Percentiles rank a stretch among this genome's conserved stretches.
These are phyloP conservation scores for Neodiprion virginianus DNA, from an alignment of 1,140 invertebrate genomes.

Conservation along the genomic window DNA sequence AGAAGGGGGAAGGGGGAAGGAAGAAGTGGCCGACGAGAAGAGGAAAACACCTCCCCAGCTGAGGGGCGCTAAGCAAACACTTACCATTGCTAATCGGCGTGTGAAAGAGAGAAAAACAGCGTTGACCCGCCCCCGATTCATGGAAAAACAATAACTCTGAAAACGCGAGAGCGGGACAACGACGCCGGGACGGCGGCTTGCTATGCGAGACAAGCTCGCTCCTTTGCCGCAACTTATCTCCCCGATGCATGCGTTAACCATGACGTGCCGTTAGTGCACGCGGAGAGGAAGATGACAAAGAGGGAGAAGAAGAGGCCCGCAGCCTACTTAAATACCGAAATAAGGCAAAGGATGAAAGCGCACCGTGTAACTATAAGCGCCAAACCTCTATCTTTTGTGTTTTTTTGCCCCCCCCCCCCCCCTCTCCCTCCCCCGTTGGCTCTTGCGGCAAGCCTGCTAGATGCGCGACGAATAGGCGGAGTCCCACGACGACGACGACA, in stretches of 20 bases:
- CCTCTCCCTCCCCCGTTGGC: too few relatives aligned
- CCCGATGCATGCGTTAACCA: background rate
- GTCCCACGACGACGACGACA: too few relatives aligned
- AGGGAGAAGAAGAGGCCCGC: background rate
- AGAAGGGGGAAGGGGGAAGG: background rate
- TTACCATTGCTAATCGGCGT: conserved; percentile 39
- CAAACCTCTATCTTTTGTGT: background rate
- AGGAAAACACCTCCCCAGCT: conserved; percentile 14
- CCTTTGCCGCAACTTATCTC: conserved; percentile 1
- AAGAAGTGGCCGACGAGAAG: conserved; percentile 10
- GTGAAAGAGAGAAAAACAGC: conserved; percentile 17
- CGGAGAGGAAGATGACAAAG: background rate
- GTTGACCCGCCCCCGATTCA: conserved; percentile 27
- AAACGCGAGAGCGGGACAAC: conserved; percentile 25
- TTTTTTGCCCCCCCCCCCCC: background rate
- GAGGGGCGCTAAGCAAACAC: conserved; percentile 45
- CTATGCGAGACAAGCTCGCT: background rate
- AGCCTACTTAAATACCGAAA: conserved; percentile 2
- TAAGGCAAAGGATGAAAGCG: conserved; percentile 7
- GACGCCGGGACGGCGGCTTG: background rate
- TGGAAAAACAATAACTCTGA: conserved; percentile 38
- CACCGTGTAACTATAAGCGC: background rate
- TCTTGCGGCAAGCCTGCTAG: too few relatives aligned
- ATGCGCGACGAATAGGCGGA: too few relatives aligned
- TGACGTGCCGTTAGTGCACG: background rate